Evolutionary conservation across 30 jellyfish, hydroid and myxozoan species (phyloP), one percentile per base, ranked within the genome.

Genomic region (Cassiopea xamachana): DNA sequence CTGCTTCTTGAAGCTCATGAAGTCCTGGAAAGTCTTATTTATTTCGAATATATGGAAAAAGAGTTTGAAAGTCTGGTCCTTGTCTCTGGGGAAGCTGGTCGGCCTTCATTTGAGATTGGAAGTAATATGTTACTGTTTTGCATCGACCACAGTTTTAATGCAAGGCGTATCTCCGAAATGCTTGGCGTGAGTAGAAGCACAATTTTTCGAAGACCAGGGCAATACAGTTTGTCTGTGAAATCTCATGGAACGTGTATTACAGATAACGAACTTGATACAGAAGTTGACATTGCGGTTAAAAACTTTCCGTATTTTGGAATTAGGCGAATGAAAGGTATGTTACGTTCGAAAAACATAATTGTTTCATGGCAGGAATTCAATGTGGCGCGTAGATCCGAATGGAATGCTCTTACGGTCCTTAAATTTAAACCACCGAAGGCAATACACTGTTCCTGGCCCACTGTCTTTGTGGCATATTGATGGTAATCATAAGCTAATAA

Each of bases 361-460:
- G 74, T 82, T 45, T 1, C 81, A 46, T 82, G 90, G 83, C 82
- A 82, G 70, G 39, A 61, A 64, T 61, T 82, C 82, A 60, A 61
- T 81, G 90, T 81, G 90, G 90, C 90, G 90, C 45, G 90, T 60
- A 43, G 90, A 81, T 61, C 81, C 81, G 5, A 81, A 61, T 8
- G 90, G 90, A 81, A 67, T 81, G 69, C 60, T 81, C 49, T 39
- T 60, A 39, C n/a, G 90, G 69, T 60, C 90, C 61, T 59, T 67
- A 49, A 19, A 81, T 60, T 81, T 81, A 39, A 55, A 4, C 12
- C 46, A 74, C 39, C 62, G 87, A 5, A 75, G 94, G 46, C 82
- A 74, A 44, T 86, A 86, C 68, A 86, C 44, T 75, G 88, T 86
- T 16, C 70, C 75, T 14, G 60, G 18, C 74, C 83, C 89, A 17